A percentile compares a stretch with the other conserved stretches of the same genome.
These are phyloP conservation scores for Calycopis cecrops DNA, from an alignment of 1,140 invertebrate genomes.

Conservation along the genomic window DNA sequence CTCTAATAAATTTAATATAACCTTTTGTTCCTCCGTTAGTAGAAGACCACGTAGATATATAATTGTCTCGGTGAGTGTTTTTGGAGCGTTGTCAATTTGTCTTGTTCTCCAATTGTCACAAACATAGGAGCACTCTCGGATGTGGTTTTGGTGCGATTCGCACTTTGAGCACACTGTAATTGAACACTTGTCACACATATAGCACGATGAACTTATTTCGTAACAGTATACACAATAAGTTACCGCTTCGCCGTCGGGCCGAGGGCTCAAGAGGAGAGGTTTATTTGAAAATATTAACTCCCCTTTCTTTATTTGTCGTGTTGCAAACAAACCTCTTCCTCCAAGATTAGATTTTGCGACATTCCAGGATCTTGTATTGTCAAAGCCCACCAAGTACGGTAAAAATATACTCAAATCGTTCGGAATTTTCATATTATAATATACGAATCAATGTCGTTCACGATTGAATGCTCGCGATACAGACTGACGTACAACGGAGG, in stretches of 20 bases:
- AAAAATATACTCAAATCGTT: slow-evolving; percentile 1
- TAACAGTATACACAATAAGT: slow-evolving; percentile 76
- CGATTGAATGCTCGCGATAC: slow-evolving; percentile 9
- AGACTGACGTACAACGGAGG: slow-evolving; percentile 1
- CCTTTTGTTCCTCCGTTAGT: slow-evolving; percentile 68
- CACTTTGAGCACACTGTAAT: slow-evolving; percentile 78
- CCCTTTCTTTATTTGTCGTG: slow-evolving; percentile 75
- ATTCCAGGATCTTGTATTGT: not conserved
- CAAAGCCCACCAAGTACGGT: not conserved
- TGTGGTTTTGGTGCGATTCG: slow-evolving; percentile 66
- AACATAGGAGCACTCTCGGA: slow-evolving; percentile 76
- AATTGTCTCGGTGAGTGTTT: slow-evolving; percentile 63
- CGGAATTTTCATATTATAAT: not conserved
- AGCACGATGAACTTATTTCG: slow-evolving; percentile 52
- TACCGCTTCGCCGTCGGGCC: slow-evolving; percentile 50
- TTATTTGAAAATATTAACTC: slow-evolving; percentile 81
- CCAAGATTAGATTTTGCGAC: slow-evolving; percentile 74
- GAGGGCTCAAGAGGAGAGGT: slow-evolving; percentile 79
- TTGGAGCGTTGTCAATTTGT: slow-evolving; percentile 36
- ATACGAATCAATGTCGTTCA: not conserved
- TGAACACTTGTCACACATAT: slow-evolving; percentile 74
- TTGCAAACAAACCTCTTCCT: slow-evolving; percentile 81
- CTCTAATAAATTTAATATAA: slow-evolving; percentile 75
- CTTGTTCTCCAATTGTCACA: slow-evolving; percentile 56
- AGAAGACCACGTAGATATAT: slow-evolving; percentile 76